phyloP scores from a whole-genome alignment of 2,888 invertebrate genomes.

The Meliscaeva auricollis region DNA sequence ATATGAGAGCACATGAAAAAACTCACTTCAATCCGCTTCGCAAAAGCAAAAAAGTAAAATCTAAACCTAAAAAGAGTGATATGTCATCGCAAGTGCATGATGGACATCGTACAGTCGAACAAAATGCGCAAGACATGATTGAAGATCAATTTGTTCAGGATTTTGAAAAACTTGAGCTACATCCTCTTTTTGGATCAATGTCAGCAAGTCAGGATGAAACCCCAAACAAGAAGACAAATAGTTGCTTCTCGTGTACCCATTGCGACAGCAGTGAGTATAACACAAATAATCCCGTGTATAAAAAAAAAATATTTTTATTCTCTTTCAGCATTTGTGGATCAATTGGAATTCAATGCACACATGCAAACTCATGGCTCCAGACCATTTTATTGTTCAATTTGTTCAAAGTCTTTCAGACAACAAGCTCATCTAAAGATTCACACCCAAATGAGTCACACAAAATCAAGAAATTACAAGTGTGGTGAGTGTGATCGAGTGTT shows the following conservation, averaged over 20 bases:
- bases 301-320: neutral
- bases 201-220: conserved; percentile 4
- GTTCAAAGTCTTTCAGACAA: conserved; percentile 16
- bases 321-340: neutral
- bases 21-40: neutral
- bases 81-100: neutral
- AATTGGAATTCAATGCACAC: neutral
- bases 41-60: conserved; percentile 4
- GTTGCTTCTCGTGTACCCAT: neutral
- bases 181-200: conserved; percentile 30
- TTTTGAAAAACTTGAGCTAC: conserved; percentile 23
- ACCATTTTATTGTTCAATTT: conserved; percentile 21
- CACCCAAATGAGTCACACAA: conserved; percentile 25
- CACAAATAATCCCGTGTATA: too few species aligned
- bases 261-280: conserved; percentile 5
- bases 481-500: conserved; percentile 7
- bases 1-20: conserved; percentile 25
- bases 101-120: neutral
- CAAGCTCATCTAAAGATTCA: conserved; percentile 7
- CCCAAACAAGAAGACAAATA: neutral
- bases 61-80: neutral
- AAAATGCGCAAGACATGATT: neutral
- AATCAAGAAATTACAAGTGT: conserved; percentile 20
- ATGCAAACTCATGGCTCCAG: neutral
- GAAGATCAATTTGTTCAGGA: conserved; percentile 16